Base-by-base conservation (phyloP, 2,888 invertebrate genomes). In the Eristalis pertinax region DNA sequence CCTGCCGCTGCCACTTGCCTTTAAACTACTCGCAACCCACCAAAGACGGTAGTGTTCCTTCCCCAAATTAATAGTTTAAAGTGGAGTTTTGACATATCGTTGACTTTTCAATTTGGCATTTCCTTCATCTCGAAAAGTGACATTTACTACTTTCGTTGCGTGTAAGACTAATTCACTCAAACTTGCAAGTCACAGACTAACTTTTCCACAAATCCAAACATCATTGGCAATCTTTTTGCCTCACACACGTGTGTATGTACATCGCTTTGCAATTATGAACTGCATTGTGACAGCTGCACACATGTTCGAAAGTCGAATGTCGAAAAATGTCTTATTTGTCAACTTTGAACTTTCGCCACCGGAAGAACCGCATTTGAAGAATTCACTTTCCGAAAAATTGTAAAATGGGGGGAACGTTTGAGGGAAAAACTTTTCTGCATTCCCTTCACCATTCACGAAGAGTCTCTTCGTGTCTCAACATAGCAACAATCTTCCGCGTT, bases 371-470 rank as follows among this genome's bases (percentile, higher is more conserved):
- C 64, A 69, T 60, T 64, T 50, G 26, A 84, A 69, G 58, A 50
- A 79, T 74, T 69, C 83, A 56, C 38, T 38, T 38, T 38, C 4
- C 0, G 13, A 13, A 1, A 13, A 38, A n/a, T n/a, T n/a, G n/a
- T n/a, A n/a, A 15, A 41, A 41, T 15, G 10, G 13, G 50, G 8
- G 2, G 24, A 60, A 60, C 15, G 13, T 0, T 10, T 11, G 63
- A 60, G 41, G 26, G 50, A 22, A 35, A 74, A 79, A 80, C 79
- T 84, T 80, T 63, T 75, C 38, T 11, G 62, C 60, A 67, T 60
- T 74, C 64, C 60, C 43, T 50, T 56, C 64, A 64, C 56, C n/a
- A n/a, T 56, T 15, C 56, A 50, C n/a, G n/a, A 26, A 29, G 8
- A 50, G 26, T 15, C 64, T 19, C 10, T n/a, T 29, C 15, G 10